A percentile compares a stretch with the other conserved stretches of the same genome.
These are phyloP conservation scores for Enteromius anoplus DNA, from an alignment of 2,797 vertebrate species.

Conservation along the genomic window DNA sequence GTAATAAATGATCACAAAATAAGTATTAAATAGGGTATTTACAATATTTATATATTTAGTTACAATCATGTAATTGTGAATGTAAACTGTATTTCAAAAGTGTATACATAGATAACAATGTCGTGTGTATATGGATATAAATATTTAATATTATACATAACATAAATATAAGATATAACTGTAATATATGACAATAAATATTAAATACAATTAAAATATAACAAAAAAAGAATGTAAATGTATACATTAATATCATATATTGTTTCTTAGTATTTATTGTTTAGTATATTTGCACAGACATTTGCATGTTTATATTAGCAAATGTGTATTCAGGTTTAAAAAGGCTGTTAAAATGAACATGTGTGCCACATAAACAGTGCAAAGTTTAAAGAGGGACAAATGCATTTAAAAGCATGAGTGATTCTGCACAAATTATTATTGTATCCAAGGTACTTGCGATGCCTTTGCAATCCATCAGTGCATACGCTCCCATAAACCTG, in stretches of 20 bases:
- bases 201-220: neutral
- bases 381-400: neutral
- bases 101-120: no score
- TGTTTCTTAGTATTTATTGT: neutral
- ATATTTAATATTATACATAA: no score
- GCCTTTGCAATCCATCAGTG: constrained; percentile 6
- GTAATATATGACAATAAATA: neutral
- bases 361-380: neutral
- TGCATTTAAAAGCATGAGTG: neutral
- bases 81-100: no score
- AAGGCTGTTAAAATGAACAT: neutral
- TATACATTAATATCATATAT: neutral
- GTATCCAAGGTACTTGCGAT: neutral
- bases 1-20: neutral
- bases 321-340: neutral
- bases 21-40: neutral
- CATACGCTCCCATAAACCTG: neutral
- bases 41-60: neutral
- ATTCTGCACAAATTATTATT: neutral
- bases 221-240: neutral
- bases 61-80: neutral
- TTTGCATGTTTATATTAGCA: neutral
- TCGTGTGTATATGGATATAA: no score
- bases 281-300: neutral
- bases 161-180: neutral